phyloP scores from a whole-genome alignment of 1,140 invertebrate species.

The Bombus picipes region DNA sequence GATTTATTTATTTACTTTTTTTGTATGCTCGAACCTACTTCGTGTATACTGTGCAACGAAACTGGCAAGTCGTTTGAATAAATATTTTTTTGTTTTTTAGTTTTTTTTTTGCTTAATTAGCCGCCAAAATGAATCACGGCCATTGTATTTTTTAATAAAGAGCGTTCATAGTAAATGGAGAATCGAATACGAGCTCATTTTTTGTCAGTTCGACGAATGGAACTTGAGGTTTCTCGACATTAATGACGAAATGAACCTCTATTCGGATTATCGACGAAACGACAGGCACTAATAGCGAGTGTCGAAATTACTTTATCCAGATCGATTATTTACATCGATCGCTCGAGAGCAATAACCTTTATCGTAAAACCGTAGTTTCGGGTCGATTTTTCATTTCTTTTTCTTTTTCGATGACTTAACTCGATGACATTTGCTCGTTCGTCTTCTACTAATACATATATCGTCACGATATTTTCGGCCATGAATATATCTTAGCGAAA shows the following conservation, averaged over 20 bases:
- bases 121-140: slow-evolving; percentile 41
- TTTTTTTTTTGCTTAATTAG: slow-evolving; percentile 50
- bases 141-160: slow-evolving; percentile 58
- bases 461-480: too few species aligned
- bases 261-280: slow-evolving; percentile 41
- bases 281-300: slow-evolving; percentile 55
- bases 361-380: background rate
- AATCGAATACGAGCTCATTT: slow-evolving; percentile 59
- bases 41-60: slow-evolving; percentile 74
- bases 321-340: slow-evolving; percentile 33
- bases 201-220: slow-evolving; percentile 27
- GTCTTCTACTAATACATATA: background rate
- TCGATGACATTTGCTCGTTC: background rate
- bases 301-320: slow-evolving; percentile 39
- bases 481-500: slow-evolving; percentile 11
- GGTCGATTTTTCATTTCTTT: background rate
- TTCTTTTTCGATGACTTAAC: slow-evolving; percentile 11
- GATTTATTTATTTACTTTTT: slow-evolving; percentile 55
- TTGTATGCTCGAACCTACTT: slow-evolving; percentile 56
- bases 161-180: slow-evolving; percentile 65
- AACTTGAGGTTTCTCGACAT: slow-evolving; percentile 2
- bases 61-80: slow-evolving; percentile 79
- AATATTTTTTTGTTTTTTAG: slow-evolving; percentile 66
- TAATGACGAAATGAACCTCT: slow-evolving; percentile 1
- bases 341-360: slow-evolving; percentile 21